phyloP scores from a whole-genome alignment of 53 echinoderm and acorn worm genomes.

The Mesocentrotus franciscanus region DNA sequence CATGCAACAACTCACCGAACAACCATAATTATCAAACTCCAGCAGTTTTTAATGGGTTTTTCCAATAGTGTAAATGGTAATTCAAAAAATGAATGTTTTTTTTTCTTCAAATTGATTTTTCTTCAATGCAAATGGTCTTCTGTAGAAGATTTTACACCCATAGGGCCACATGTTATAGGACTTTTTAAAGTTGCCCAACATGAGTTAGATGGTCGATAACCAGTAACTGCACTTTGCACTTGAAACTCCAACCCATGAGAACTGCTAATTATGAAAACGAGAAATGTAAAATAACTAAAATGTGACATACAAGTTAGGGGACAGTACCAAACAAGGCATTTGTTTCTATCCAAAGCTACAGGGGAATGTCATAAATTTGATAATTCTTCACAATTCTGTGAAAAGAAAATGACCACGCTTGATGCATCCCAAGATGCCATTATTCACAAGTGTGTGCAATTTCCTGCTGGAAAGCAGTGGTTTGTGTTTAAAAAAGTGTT shows the following conservation, averaged over 20 bases:
- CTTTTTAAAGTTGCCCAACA: too few species aligned
- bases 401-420: background rate
- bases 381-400: background rate
- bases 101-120: too few species aligned
- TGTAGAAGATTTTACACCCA: too few species aligned
- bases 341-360: background rate
- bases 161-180: too few species aligned
- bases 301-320: background rate
- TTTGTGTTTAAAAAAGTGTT: background rate
- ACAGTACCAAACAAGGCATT: background rate
- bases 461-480: conserved; percentile 1
- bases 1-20: too few species aligned
- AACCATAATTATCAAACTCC: too few species aligned
- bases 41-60: too few species aligned
- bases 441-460: conserved; percentile 25
- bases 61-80: too few species aligned
- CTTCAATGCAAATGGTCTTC: too few species aligned
- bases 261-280: too few species aligned
- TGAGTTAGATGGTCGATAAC: background rate
- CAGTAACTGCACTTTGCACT: background rate
- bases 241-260: background rate
- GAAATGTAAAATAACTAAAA: too few species aligned
- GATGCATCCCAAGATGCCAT: background rate
- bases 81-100: too few species aligned
- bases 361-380: background rate